Evolutionary conservation across 1,140 invertebrate genomes (phyloP), one percentile per base, ranked within the genome.

Genomic region (Micrasema longulum): DNA sequence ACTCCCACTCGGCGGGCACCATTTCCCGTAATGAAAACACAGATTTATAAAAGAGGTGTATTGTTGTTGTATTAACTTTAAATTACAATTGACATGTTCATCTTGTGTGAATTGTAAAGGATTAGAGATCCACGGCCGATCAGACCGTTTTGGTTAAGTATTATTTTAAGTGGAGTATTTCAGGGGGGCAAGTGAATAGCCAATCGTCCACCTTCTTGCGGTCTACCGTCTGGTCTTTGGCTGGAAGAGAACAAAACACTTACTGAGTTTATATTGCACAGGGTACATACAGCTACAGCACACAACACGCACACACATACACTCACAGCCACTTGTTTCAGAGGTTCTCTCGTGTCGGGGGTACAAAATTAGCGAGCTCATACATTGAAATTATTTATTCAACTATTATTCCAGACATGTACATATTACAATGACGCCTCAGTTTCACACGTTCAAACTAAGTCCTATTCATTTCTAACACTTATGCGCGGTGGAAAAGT

Each of bases 191-290:
- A 31, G 26, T 14, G 14, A 36, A n/a, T 55, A 62, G 31, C 57
- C 57, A 62, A 35, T 62, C 57, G 9, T 38, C 57, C 57, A 41
- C 57, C 57, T 43, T 62, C 57, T 62, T 62, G 57, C 43, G 57
- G 35, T 62, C 57, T 62, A 62, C 57, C n/a, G 57, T 38, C 36
- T 38, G 57, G 57, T 10, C 35, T 62, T 62, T 62, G 57, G 57
- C 57, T 62, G 57, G 6, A 62, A 62, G 57, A 62, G 38, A 41
- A 62, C 35, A 52, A 41, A 62, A 62, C 57, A 62, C 57, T 62
- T 62, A 41, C 57, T 62, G 57, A 62, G 57, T 62, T 62, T 41
- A 38, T 41, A 14, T 31, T 23, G 31, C 52, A 55, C 52, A 55
- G 18, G 45, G 1, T 48, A 48, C 45, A 48, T 48, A 18, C n/a